Base-by-base conservation (phyloP, 2,797 vertebrate genomes). In the Fundulus diaphanus region DNA sequence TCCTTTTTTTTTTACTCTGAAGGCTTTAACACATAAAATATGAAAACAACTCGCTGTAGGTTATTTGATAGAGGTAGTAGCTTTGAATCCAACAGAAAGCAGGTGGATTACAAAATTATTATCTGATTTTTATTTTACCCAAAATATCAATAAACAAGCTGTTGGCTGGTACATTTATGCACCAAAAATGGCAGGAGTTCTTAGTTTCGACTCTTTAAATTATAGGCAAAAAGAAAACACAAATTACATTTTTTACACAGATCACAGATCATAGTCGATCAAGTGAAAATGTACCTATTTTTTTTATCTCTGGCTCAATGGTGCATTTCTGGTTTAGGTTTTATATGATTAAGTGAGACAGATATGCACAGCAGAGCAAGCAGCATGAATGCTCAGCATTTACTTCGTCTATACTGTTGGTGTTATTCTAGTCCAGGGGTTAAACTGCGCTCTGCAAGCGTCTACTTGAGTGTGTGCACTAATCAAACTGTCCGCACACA, bases 381-480 rank as follows among this genome's bases (percentile, higher is more conserved):
- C 74, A 71, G 71, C 77, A 73, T 65, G 68, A 79, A 79, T 80
- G 83, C 86, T 82, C 78, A 88, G 27, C 65, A 69, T 77, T 52
- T 57, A 77, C 71, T 81, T 49, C 72, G 24, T 72, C 16, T 72
- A 68, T 40, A 72, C 13, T 61, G 68, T 68, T 63, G 31, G 49
- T 76, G 46, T 74, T 24, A 44, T 48, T 56, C 40, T 40, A 40
- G 61, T 49, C 66, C 56, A 77, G 11, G 22, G 35, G 57, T 22
- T n/a, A 6, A 42, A 27, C 13, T 67, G 37, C 5, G 24, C 37
- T 42, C 37, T 44, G 13, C 40, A 27, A 27, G 63, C 70, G 52
- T 54, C 40, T 49, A 27, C 63, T 73, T 59, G 61, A 7, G 46
- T 57, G 44, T 52, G 44, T 18, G 2, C 13, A 16, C 13, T 18